Evolutionary conservation across 2,113 vertebrate genomes (phyloP).

Genomic region (Phocoena phocoena): DNA sequence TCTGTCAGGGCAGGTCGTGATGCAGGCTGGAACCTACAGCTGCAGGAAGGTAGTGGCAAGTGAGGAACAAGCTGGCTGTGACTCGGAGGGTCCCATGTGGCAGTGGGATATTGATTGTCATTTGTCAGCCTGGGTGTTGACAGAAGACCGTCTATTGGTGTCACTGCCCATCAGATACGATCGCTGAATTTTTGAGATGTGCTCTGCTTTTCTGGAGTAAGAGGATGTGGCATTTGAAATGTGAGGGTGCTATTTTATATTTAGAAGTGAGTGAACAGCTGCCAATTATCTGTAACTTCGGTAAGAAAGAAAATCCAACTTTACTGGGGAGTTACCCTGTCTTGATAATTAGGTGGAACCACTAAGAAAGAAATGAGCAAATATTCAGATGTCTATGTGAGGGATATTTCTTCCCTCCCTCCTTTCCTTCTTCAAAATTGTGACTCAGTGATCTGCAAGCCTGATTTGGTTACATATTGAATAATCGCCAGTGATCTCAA

Average conservation of each 20-base stretch:
- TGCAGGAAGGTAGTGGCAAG: neutral
- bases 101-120: conserved; percentile 38
- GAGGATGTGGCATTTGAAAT: conserved; percentile 55
- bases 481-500: neutral
- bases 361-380: neutral
- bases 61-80: neutral
- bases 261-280: conserved; percentile 40
- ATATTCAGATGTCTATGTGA: neutral
- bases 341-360: neutral
- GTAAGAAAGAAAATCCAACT: neutral
- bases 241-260: conserved; percentile 46
- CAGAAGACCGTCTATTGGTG: conserved; percentile 27
- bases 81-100: conserved; percentile 20
- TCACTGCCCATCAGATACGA: conserved; percentile 41
- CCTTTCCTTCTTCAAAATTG: neutral
- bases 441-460: neutral
- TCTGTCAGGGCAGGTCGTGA: neutral
- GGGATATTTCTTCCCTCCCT: neutral
- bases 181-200: conserved; percentile 46
- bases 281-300: neutral
- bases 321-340: neutral
- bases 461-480: neutral
- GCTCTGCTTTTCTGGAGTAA: neutral
- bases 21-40: neutral
- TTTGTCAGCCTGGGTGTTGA: conserved; percentile 46